Evolutionary conservation across 2,113 vertebrate genomes (phyloP), one percentile per base, ranked within the genome.

Genomic region (Actenoides lindsayi): DNA sequence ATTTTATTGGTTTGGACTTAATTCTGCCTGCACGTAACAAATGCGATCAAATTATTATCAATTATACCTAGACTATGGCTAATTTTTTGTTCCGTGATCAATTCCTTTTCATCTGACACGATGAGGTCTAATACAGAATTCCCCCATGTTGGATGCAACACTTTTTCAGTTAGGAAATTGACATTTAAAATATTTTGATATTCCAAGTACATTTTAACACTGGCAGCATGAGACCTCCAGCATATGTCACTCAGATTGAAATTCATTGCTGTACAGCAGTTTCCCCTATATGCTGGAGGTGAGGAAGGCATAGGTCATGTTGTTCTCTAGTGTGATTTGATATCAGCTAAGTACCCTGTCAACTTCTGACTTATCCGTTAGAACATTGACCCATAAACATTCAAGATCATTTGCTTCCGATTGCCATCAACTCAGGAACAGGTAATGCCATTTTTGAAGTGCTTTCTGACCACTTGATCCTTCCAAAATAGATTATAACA

Each of bases 331-430:
- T 93, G 94, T 94, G 93, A 91, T 87, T 87, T 93, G 81, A 59
- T 73, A 96, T 87, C 93, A 87, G 87, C 91, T 94, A 97, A 96
- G 96, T 94, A 94, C 53, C 78, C 89, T 96, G 93, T 96, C 96
- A 96, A 39, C 87, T 96, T 69, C 87, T 93, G 87, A 79, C 81
- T 93, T 85, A 89, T 92, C 94, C 8, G 0, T 73, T 62, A 57
- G 84, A 84, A 82, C 94, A 87, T 0, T 95, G 95, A 97, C 94
- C 96, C 93, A 89, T 93, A 79, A 96, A 87, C 84, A 64, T 79
- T 69, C 74, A 79, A 91, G 81, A 96, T 91, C 77, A 76, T 93
- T 89, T 96, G 81, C 57, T 95, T 97, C 81, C 5, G 0, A 93
- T 71, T 91, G 93, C 87, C 77, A 87, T 96, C 94, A 80, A 68